Percentiles rank a stretch among this genome's conserved stretches.
Conservation (phyloP, 2,113 vertebrate genomes). For the Bambusicola thoracicus region DNA sequence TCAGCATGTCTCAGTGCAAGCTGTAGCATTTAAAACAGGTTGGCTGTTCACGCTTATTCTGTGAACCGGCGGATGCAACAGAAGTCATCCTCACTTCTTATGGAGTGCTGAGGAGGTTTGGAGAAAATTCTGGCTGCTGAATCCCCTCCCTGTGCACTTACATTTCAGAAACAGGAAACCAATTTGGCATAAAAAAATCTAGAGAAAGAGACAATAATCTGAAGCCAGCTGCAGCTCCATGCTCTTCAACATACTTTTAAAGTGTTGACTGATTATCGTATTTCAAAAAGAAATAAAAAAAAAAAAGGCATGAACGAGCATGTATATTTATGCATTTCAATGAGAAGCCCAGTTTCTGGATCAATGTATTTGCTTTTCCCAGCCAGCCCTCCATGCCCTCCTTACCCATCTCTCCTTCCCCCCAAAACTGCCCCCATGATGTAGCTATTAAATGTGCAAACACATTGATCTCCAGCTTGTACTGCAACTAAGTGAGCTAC, state of each 20-base stretch:
- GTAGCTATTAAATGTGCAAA: rapidly evolving
- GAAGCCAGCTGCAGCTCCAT: background rate
- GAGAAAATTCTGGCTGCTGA: background rate
- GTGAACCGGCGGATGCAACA: background rate
- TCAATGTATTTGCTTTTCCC: background rate
- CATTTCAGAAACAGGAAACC: background rate
- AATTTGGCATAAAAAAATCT: background rate
- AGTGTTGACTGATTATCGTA: background rate
- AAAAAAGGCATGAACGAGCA: background rate
- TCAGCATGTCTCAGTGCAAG: rapidly evolving
- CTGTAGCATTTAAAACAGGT: background rate
- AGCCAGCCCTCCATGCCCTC: background rate
- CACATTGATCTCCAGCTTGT: rapidly evolving
- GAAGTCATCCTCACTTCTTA: background rate
- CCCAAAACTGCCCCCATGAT: rapidly evolving
- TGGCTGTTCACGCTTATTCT: background rate
- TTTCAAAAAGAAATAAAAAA: background rate
- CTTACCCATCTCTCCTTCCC: rapidly evolving
- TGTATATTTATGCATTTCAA: rapidly evolving
- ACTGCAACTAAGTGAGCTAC: too few species aligned
- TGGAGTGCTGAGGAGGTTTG: background rate
- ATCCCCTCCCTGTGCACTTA: background rate
- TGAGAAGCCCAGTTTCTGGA: rapidly evolving
- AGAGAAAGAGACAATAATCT: background rate
- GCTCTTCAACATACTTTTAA: background rate